Base-by-base conservation (phyloP, 2,888 invertebrate genomes). In the Amphipyra tragopoginis region DNA sequence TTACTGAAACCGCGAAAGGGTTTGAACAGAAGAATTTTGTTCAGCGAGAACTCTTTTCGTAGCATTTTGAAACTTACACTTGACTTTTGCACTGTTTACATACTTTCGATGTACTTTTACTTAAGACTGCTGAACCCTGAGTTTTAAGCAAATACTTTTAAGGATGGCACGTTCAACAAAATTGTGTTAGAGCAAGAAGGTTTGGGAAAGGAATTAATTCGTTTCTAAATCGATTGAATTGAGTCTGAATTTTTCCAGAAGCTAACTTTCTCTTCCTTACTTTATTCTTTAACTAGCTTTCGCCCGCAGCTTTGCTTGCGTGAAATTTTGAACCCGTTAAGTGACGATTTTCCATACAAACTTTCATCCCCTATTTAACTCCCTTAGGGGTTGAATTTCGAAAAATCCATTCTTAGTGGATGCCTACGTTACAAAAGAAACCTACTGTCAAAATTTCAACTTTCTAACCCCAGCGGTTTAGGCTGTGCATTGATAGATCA, bases 101-200 rank as follows among this genome's bases (percentile, higher is more conserved):
- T 47, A 29, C 43, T 34, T 54, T 47, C 13, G 4, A 29, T 0
- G 10, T 34, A 43, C 34, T 42, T 72, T 59, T 36, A 10, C 14
- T 21, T 49, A 14, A 38, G 7, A 26, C 10, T 11, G 10, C 6
- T 13, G 34, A 45, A 44, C 9, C 9, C 38, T 26, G 15, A 39
- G 47, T 33, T 44, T 26, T 26, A 26, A 61, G 40, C n/a, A 74
- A 74, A 74, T 50, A 43, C 42, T 50, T 59, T 66, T 50, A 58
- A 8, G 7, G 33, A 45, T 39, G 15, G 14, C 0, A 15, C 10
- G 5, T 34, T 42, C 15, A 26, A 44, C n/a, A 26, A 44, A 21
- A 26, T 26, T 26, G 44, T 26, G 26, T 26, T 26, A 26, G n/a
- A 26, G n/a, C 26, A 11, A 44, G 11, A n/a, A 26, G 11, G 21